A percentile compares a stretch with the other conserved stretches of the same genome.
These are phyloP conservation scores for Aphelenchoides avenae DNA, from an alignment of 1,140 invertebrate genomes.

Conservation along the genomic window DNA sequence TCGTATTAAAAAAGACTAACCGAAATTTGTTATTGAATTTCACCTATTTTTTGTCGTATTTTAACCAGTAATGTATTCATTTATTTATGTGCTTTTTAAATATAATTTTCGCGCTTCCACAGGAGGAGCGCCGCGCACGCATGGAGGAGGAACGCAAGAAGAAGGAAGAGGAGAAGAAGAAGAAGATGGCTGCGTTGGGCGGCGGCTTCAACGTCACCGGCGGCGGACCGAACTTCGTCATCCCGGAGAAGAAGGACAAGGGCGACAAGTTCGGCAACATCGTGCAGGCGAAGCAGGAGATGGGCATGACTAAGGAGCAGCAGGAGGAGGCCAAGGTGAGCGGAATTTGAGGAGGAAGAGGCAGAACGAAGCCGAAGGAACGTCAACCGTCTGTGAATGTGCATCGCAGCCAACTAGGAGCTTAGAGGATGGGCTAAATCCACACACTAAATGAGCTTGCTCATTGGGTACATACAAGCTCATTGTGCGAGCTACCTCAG, in stretches of 20 bases:
- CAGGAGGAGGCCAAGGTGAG: constrained; percentile 48
- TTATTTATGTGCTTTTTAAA: too few relatives aligned
- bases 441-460: too few relatives aligned
- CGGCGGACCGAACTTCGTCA: constrained; percentile 55
- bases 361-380: too few relatives aligned
- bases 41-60: constrained; percentile 7
- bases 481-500: too few relatives aligned
- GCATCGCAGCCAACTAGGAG: too few relatives aligned
- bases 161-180: constrained; percentile 46
- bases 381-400: too few relatives aligned
- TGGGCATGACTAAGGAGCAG: constrained; percentile 58
- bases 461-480: too few relatives aligned
- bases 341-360: too few relatives aligned
- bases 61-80: too few relatives aligned
- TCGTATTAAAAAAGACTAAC: neutral
- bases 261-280: constrained; percentile 58
- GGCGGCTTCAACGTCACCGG: constrained; percentile 23
- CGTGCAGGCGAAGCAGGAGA: constrained; percentile 53
- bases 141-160: constrained; percentile 45
- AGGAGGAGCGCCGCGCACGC: constrained; percentile 48
- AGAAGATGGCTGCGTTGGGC: constrained; percentile 27
- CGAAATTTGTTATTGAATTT: neutral
- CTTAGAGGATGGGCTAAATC: too few relatives aligned
- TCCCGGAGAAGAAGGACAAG: constrained; percentile 54
- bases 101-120: constrained; percentile 3